Evolutionary conservation across 1,140 invertebrate species (phyloP), one percentile per base, ranked within the genome.

Genomic region (Pachyrhynchus sulphureomaculatus): DNA sequence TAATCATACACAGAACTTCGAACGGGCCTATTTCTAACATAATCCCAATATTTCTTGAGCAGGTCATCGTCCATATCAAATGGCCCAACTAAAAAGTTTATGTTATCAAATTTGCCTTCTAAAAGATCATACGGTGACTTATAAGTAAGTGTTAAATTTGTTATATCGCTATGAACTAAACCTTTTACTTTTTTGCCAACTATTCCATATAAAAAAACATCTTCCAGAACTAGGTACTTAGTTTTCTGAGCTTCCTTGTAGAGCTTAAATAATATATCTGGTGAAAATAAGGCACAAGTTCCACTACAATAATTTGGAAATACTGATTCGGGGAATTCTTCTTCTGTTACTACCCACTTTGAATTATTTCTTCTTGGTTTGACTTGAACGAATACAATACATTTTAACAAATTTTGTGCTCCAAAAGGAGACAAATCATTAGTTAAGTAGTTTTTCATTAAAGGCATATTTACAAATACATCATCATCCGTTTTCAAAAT

Each of bases 401-500:
- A 89, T 8, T 85, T 76, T 21, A 89, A 79, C 26, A 88, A 20
- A 17, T 64, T 72, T 26, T 81, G 77, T 48, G 76, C 74, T 0
- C 81, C 79, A 20, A 81, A 82, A 42, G 85, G 58, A 9, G 45
- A 48, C 6, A 48, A 12, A 49, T 78, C 76, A 36, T 76, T 69
- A 0, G 72, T 80, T 8, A 93, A 70, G 75, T 88, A 86, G 53
- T 82, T 78, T 18, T 85, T 55, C 64, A 92, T 72, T 23, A 79
- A 80, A 53, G 83, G 79, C 37, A 84, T 82, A 75, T 91, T 86
- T 44, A 91, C 87, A 72, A 90, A 88, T 32, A 90, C 83, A 76
- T 91, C 89, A 68, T 91, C 89, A 71, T 92, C 89, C 67, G 84
- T 82, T 75, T 91, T 91, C 65, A 91, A 79, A 64, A 91, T 74